These are phyloP conservation scores for Eurois occulta DNA, from an alignment of 2,888 invertebrate genomes.

Conservation along the genomic window DNA sequence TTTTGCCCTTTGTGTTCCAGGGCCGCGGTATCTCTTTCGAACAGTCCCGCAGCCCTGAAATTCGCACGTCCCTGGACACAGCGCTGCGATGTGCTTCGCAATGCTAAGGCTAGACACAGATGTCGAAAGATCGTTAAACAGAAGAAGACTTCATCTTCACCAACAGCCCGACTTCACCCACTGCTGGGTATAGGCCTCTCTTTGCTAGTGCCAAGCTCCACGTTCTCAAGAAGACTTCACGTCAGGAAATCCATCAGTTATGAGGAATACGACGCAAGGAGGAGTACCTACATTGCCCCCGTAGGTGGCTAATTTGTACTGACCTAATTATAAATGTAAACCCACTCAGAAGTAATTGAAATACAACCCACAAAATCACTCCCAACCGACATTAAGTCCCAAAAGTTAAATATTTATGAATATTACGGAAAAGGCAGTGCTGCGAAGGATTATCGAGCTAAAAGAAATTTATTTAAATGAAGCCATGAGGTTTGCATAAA, in stretches of 20 bases:
- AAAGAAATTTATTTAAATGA: slow-evolving; percentile 65
- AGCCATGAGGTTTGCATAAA: slow-evolving; percentile 61
- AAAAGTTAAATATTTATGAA: slow-evolving; percentile 52
- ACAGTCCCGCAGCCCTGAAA: no score
- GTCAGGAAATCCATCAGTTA: background rate
- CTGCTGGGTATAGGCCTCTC: no score
- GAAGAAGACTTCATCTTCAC: background rate
- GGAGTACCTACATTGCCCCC: no score
- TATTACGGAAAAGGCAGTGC: slow-evolving; percentile 35
- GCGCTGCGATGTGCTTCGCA: no score
- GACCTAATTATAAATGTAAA: slow-evolving; percentile 10
- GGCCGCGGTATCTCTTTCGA: no score
- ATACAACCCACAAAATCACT: slow-evolving; percentile 38
- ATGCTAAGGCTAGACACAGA: no score
- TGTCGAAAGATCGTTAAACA: background rate
- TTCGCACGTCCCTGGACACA: no score
- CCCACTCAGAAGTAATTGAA: slow-evolving; percentile 17
- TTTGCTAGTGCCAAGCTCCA: background rate
- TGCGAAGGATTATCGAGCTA: slow-evolving; percentile 23
- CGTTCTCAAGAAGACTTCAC: background rate
- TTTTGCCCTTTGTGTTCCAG: no score
- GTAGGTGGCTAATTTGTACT: slow-evolving; percentile 15
- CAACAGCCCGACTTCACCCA: no score
- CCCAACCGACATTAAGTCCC: slow-evolving; percentile 16
- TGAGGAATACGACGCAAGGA: background rate